phyloP scores from a whole-genome alignment of 1,140 invertebrate species.

The Drosophila lini region DNA sequence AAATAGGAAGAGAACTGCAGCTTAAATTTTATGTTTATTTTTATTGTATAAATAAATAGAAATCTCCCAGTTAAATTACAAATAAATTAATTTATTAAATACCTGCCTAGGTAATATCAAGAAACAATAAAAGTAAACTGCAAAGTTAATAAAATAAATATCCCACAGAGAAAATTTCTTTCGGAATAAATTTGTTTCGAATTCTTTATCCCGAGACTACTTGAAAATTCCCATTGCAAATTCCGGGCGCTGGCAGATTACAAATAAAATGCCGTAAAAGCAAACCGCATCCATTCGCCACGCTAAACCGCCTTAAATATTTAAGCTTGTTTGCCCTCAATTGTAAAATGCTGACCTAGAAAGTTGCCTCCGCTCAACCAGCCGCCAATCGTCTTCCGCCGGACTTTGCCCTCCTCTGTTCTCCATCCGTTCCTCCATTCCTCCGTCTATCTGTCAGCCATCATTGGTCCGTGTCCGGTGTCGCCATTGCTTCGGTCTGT shows the following conservation, averaged over 20 bases:
- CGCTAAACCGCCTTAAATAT: conserved; percentile 54
- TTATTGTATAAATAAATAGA: not conserved
- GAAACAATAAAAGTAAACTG: not conserved
- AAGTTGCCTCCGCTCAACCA: conserved; percentile 33
- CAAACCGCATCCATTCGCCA: conserved; percentile 21
- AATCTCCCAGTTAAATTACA: not conserved
- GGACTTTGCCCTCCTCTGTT: conserved; percentile 8
- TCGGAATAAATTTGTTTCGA: conserved; percentile 11
- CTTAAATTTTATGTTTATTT: not conserved
- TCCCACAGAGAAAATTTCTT: not conserved
- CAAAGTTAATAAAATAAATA: not conserved
- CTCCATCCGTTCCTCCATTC: not conserved
- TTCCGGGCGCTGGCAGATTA: conserved; percentile 15
- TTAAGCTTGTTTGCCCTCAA: conserved; percentile 52
- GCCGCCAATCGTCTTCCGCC: conserved; percentile 37
- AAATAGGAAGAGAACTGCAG: no score
- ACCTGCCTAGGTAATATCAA: not conserved
- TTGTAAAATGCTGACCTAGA: conserved; percentile 56
- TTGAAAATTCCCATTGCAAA: conserved; percentile 22
- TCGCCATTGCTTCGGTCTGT: conserved; percentile 3
- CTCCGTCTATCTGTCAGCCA: conserved; percentile 22
- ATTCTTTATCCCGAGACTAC: conserved; percentile 1
- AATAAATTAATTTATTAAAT: not conserved
- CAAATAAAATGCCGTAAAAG: conserved; percentile 47
- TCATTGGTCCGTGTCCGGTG: conserved; percentile 25